A percentile compares a stretch with the other conserved stretches of the same genome.
Conservation (phyloP, 2,888 invertebrate genomes). For the Aspidapion aeneum region DNA sequence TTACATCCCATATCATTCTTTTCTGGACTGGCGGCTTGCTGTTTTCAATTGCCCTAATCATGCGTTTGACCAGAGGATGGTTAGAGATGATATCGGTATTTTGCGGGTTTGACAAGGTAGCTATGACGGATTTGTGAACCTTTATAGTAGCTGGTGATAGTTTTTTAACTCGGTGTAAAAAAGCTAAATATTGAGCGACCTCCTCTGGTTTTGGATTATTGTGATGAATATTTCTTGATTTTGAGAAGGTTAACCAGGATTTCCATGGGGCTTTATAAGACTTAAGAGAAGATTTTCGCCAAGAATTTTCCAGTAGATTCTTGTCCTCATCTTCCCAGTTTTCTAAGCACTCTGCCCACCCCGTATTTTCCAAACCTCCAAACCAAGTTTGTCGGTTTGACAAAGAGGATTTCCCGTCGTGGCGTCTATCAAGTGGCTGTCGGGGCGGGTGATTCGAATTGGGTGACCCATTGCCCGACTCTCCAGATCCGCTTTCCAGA, state of each 20-base stretch:
- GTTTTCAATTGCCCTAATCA: conserved; percentile 23
- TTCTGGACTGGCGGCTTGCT: conserved; percentile 6
- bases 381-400: conserved; percentile 12
- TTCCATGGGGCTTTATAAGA: conserved; percentile 17
- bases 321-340: conserved; percentile 10
- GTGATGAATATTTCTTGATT: background rate
- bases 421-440: conserved; percentile 9
- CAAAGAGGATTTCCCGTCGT: conserved; percentile 1
- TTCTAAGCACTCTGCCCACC: conserved; percentile 13
- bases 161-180: conserved; percentile 10
- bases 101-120: conserved; percentile 14
- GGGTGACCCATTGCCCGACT: conserved; percentile 30
- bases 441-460: conserved; percentile 11
- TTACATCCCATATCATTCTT: conserved; percentile 18
- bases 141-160: conserved; percentile 13
- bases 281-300: conserved; percentile 13
- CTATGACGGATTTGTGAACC: conserved; percentile 19
- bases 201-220: background rate
- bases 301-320: conserved; percentile 7
- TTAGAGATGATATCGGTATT: conserved; percentile 7
- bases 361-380: conserved; percentile 25
- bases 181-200: conserved; percentile 9
- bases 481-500: conserved; percentile 35
- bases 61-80: conserved; percentile 18
- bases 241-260: conserved; percentile 8